Evolutionary conservation across 1,140 invertebrate genomes (phyloP).

Genomic region (Trichonephila clavipes): DNA sequence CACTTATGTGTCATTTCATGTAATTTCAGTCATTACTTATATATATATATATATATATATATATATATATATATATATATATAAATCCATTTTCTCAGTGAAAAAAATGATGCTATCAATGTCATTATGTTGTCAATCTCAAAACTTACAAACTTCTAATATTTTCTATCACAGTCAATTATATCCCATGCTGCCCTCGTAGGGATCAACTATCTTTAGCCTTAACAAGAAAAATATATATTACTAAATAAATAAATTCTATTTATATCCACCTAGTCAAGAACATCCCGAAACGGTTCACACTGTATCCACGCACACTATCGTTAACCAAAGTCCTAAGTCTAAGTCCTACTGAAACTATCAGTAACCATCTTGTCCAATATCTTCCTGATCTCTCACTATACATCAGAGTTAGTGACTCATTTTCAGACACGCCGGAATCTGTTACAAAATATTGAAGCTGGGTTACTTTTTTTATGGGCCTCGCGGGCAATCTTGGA

Average conservation of each 20-base stretch:
- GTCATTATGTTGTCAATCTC: too few relatives aligned
- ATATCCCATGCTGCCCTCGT: too few relatives aligned
- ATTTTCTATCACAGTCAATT: background rate
- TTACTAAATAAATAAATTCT: background rate
- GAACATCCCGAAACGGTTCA: background rate
- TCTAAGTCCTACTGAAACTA: background rate
- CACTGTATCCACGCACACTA: background rate
- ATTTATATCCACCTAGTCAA: background rate
- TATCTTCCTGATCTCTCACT: background rate
- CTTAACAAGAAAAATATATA: background rate
- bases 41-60: too few relatives aligned
- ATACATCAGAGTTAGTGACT: conserved; percentile 8
- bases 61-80: too few relatives aligned
- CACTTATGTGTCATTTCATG: too few relatives aligned
- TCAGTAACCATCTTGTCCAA: background rate
- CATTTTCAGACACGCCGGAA: background rate
- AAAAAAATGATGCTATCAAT: too few relatives aligned
- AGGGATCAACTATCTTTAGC: background rate
- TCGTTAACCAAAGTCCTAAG: background rate
- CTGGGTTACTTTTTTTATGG: background rate
- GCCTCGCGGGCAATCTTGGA: background rate
- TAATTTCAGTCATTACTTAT: too few relatives aligned
- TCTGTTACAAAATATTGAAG: conserved; percentile 35
- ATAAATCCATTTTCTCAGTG: too few relatives aligned
- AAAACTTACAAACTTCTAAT: background rate